A percentile compares a stretch with the other conserved stretches of the same genome.
Conservation (phyloP, 1,140 invertebrate genomes). For the Drosophila aff. region DNA sequence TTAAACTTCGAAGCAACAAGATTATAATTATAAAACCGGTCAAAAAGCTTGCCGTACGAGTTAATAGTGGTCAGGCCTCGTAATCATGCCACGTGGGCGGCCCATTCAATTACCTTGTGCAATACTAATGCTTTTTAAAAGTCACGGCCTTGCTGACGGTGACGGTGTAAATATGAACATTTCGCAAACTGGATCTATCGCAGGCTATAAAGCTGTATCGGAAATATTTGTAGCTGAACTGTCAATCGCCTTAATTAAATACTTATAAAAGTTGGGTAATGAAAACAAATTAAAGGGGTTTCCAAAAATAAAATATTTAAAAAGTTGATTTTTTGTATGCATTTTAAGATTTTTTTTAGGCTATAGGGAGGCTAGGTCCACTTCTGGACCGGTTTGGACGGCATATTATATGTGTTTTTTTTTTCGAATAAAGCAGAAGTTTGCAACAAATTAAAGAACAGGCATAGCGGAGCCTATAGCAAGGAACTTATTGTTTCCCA, state of each 20-base stretch:
- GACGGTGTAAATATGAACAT: slow-evolving; percentile 1
- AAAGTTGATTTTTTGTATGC: neutral
- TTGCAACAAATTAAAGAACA: too few species aligned
- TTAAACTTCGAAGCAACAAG: too few species aligned
- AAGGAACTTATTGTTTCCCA: too few species aligned
- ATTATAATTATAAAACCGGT: too few species aligned
- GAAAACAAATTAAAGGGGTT: neutral
- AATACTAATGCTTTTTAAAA: too few species aligned
- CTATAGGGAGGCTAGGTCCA: neutral
- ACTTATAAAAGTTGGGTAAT: neutral
- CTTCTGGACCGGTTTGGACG: too few species aligned
- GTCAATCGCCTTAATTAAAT: neutral
- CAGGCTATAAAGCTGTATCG: neutral
- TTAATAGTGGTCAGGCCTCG: too few species aligned
- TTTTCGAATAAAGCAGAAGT: too few species aligned
- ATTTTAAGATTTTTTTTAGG: neutral
- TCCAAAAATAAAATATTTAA: neutral
- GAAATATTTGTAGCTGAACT: neutral
- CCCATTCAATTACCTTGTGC: neutral
- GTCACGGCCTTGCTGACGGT: neutral
- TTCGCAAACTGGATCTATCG: neutral
- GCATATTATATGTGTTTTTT: too few species aligned
- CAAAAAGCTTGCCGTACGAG: too few species aligned
- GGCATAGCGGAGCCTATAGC: too few species aligned
- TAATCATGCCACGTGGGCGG: neutral